Evolutionary conservation across 1,140 invertebrate species (phyloP).

Genomic region (Pomacea maculata): DNA sequence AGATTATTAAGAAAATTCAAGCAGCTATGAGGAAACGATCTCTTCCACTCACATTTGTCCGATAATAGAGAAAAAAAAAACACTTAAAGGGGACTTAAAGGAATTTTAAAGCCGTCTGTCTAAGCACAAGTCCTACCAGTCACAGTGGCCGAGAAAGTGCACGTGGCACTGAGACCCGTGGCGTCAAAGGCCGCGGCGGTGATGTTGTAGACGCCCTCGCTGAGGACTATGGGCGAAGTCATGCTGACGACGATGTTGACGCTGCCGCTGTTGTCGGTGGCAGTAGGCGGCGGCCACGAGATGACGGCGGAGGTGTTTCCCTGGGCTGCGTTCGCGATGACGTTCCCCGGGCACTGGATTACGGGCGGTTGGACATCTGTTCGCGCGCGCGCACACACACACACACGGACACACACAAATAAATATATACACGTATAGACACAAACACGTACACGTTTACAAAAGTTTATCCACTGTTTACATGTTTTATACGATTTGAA

Average conservation of each 20-base stretch:
- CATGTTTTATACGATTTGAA: too few species aligned
- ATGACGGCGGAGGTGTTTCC: constrained; percentile 35
- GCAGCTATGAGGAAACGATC: too few species aligned
- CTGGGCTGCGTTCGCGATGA: constrained; percentile 26
- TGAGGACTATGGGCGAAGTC: constrained; percentile 37
- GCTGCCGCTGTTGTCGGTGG: constrained; percentile 37
- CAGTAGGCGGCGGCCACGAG: constrained; percentile 31
- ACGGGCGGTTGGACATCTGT: not conserved
- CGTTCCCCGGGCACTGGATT: constrained; percentile 32
- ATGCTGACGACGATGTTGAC: constrained; percentile 23
- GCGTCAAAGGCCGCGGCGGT: constrained; percentile 39
- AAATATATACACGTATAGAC: not conserved
- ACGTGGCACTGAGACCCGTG: constrained; percentile 25
- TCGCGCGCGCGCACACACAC: not conserved
- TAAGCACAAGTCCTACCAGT: constrained; percentile 29
- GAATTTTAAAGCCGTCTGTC: too few species aligned
- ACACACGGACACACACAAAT: constrained; percentile 8
- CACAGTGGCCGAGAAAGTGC: constrained; percentile 40
- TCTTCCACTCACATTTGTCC: too few species aligned
- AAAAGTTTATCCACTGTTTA: too few species aligned
- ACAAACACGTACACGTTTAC: too few species aligned
- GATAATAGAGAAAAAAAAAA: too few species aligned
- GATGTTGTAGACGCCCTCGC: constrained; percentile 39
- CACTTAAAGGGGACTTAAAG: too few species aligned
- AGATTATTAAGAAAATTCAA: too few species aligned